Percentiles rank a stretch among this genome's conserved stretches.
Evolutionary conservation across 2,113 vertebrate genomes (phyloP).

Genomic region (Ophiodon elongatus): DNA sequence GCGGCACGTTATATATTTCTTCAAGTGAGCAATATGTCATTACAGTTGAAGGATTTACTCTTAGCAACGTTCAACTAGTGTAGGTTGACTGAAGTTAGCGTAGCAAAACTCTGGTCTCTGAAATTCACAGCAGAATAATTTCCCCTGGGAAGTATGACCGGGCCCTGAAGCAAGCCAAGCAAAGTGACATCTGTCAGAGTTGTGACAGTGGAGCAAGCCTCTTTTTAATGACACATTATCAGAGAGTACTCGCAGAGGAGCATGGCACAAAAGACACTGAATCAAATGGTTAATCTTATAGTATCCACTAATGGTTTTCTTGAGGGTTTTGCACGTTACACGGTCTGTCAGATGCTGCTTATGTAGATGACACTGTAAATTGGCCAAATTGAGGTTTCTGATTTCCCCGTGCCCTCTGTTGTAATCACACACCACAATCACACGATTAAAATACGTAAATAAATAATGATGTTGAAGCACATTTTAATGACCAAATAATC

Average conservation of each 20-base stretch:
- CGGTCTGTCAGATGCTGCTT: neutral
- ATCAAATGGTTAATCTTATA: slow-evolving; percentile 15
- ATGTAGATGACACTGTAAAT: neutral
- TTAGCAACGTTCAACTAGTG: slow-evolving; percentile 33
- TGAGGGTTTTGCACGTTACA: neutral
- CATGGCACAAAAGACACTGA: neutral
- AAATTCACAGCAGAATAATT: slow-evolving; percentile 76
- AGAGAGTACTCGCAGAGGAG: slow-evolving; percentile 32
- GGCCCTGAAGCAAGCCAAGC: slow-evolving; percentile 58
- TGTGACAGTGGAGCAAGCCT: slow-evolving; percentile 52
- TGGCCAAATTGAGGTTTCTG: neutral
- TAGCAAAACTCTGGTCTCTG: slow-evolving; percentile 52
- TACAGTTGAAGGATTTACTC: slow-evolving; percentile 34
- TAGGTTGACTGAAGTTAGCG: slow-evolving; percentile 50
- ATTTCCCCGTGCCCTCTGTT: slow-evolving; percentile 1
- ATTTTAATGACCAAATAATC: neutral
- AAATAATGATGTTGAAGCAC: neutral
- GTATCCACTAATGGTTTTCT: slow-evolving; percentile 11
- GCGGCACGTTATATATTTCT: slow-evolving; percentile 14
- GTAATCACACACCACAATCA: neutral
- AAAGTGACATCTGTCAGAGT: slow-evolving; percentile 73
- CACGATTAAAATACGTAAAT: neutral
- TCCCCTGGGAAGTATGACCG: slow-evolving; percentile 62
- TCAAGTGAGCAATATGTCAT: slow-evolving; percentile 36
- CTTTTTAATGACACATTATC: slow-evolving; percentile 63